Percentiles rank a stretch among this genome's conserved stretches.
Conservation (phyloP, 2,113 vertebrate genomes). For the Typhlomys cinereus region DNA sequence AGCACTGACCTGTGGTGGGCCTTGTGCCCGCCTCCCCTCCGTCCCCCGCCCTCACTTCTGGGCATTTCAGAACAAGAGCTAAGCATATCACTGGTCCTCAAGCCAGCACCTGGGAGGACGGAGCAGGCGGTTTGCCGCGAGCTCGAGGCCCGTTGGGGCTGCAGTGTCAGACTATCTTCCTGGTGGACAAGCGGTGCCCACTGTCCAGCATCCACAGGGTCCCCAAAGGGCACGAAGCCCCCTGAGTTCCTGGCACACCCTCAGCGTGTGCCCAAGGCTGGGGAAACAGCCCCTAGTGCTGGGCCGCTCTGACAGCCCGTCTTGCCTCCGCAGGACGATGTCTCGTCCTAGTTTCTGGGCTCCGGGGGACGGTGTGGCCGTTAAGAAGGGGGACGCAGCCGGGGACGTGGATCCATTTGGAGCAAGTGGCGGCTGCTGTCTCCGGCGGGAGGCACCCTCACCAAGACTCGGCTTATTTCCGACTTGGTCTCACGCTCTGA, state of each 20-base stretch:
- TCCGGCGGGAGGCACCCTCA: background rate
- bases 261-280: background rate
- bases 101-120: background rate
- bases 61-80: too few relatives aligned
- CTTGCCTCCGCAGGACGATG: accelerated
- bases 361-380: constrained; percentile 15
- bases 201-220: accelerated
- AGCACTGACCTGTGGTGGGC: accelerated
- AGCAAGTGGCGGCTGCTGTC: accelerated
- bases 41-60: background rate
- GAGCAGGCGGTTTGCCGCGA: background rate
- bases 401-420: accelerated
- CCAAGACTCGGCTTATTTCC: background rate
- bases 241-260: accelerated
- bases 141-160: background rate
- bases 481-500: constrained; percentile 63
- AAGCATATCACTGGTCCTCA: background rate
- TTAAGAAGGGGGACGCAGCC: background rate
- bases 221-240: too few relatives aligned
- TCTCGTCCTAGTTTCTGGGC: constrained; percentile 43
- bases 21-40: accelerated
- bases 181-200: background rate
- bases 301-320: accelerated
- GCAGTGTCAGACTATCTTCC: too few relatives aligned
- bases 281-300: background rate